A percentile compares a stretch with the other conserved stretches of the same genome.
phyloP scores from a whole-genome alignment of 2,113 vertebrate genomes.

The Holacanthus passer region DNA sequence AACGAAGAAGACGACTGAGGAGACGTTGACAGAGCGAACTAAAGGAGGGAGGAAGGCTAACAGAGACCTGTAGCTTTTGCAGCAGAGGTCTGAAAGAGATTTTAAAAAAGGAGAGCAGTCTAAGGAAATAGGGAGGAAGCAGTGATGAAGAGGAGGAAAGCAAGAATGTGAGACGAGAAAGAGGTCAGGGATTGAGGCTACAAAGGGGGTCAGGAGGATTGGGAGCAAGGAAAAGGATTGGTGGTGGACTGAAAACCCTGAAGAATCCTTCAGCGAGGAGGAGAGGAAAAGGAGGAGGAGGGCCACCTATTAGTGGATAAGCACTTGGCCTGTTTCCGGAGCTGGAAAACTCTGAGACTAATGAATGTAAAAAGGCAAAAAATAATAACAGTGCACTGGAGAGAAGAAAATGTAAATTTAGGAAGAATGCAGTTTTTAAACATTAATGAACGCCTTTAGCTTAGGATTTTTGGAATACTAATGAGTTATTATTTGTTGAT shows the following conservation, averaged over 20 bases:
- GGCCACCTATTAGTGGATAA: slow-evolving; percentile 23
- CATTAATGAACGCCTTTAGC: slow-evolving; percentile 6
- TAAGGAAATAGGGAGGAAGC: slow-evolving; percentile 1
- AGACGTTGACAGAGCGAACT: not conserved
- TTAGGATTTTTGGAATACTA: not conserved
- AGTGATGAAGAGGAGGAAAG: slow-evolving; percentile 16
- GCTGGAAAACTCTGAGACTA: slow-evolving; percentile 23
- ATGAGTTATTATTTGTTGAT: slow-evolving; percentile 9
- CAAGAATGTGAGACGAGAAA: slow-evolving; percentile 30
- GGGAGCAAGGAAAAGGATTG: slow-evolving; percentile 46
- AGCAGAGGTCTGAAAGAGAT: slow-evolving; percentile 13
- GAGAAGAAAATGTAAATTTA: slow-evolving; percentile 25
- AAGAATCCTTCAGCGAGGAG: slow-evolving; percentile 39
- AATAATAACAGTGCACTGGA: not conserved
- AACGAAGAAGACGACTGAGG: slow-evolving; percentile 62
- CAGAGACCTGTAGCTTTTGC: slow-evolving; percentile 27
- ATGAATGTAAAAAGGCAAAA: slow-evolving; percentile 31
- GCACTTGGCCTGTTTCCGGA: slow-evolving; percentile 32
- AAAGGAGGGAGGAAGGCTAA: not conserved
- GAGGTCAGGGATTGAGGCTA: slow-evolving; percentile 49
- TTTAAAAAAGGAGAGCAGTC: not conserved
- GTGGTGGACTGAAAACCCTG: slow-evolving; percentile 35
- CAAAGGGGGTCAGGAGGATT: slow-evolving; percentile 55
- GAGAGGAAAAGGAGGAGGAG: slow-evolving; percentile 18
- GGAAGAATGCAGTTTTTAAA: slow-evolving; percentile 4